Evolutionary conservation across 2,113 vertebrate species (phyloP).

Genomic region (Pachyramphus minor): DNA sequence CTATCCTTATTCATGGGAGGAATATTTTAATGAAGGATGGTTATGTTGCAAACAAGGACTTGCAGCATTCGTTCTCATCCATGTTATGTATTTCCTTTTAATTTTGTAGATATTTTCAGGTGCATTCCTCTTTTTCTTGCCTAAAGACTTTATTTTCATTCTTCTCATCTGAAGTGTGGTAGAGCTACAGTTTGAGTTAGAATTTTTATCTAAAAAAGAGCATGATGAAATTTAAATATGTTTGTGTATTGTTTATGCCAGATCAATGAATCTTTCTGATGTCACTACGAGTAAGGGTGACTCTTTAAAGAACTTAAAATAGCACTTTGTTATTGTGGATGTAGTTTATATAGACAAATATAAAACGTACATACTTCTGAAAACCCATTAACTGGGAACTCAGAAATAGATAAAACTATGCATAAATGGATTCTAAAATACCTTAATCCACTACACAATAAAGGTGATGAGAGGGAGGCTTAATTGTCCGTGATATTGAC

Average conservation of each 20-base stretch:
- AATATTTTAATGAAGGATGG: background rate
- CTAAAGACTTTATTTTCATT: background rate
- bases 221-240: constrained; percentile 18
- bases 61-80: background rate
- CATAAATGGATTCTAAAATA: constrained; percentile 4
- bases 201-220: constrained; percentile 46
- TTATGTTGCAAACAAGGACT: background rate
- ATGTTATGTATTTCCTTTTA: background rate
- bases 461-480: background rate
- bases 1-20: background rate
- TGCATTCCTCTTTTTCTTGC: background rate
- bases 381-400: constrained; percentile 14
- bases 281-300: background rate
- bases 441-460: background rate
- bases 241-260: background rate
- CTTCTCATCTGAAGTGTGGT: background rate
- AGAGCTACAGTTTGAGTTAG: background rate
- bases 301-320: constrained; percentile 15
- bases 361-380: background rate
- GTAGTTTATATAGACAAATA: background rate
- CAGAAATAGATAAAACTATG: constrained; percentile 22
- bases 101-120: background rate
- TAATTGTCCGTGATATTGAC: background rate
- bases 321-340: background rate
- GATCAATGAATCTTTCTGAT: constrained; percentile 11